phyloP scores from a whole-genome alignment of 2,113 vertebrate species.

The Istiophorus platypterus region DNA sequence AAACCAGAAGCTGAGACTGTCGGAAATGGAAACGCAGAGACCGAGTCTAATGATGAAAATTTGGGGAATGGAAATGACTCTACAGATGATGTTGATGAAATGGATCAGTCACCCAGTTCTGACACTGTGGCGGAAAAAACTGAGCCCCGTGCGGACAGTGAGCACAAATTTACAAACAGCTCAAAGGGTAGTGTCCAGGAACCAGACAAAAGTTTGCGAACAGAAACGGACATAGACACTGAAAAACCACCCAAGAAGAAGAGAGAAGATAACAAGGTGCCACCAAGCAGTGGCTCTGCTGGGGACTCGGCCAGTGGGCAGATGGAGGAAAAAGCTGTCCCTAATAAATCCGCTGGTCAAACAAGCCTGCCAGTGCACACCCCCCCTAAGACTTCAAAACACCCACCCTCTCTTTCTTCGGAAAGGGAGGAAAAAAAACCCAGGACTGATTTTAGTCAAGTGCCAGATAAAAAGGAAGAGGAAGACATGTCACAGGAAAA shows the following conservation, averaged over 20 bases:
- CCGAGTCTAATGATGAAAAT: slow-evolving; percentile 31
- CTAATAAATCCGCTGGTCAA: slow-evolving; percentile 48
- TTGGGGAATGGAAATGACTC: slow-evolving; percentile 67
- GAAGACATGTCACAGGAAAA: slow-evolving; percentile 39
- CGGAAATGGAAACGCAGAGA: slow-evolving; percentile 52
- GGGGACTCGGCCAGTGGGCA: slow-evolving; percentile 38
- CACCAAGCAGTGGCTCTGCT: slow-evolving; percentile 37
- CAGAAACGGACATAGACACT: slow-evolving; percentile 34
- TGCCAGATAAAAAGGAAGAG: slow-evolving; percentile 46
- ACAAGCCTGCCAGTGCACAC: slow-evolving; percentile 50
- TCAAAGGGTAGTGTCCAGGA: slow-evolving; percentile 41
- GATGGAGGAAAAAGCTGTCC: slow-evolving; percentile 39
- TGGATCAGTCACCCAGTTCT: slow-evolving; percentile 64
- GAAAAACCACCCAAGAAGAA: slow-evolving; percentile 74
- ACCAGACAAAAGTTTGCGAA: slow-evolving; percentile 52
- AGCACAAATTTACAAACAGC: slow-evolving; percentile 23
- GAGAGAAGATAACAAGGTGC: slow-evolving; percentile 58
- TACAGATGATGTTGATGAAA: slow-evolving; percentile 67
- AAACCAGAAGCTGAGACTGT: slow-evolving; percentile 53
- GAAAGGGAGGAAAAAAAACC: slow-evolving; percentile 79
- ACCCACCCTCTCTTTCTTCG: slow-evolving; percentile 55
- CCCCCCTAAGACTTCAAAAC: slow-evolving; percentile 65
- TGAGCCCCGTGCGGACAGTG: slow-evolving; percentile 28
- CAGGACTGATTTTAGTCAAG: slow-evolving; percentile 76
- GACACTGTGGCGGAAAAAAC: slow-evolving; percentile 37